phyloP scores from a whole-genome alignment of 2,797 vertebrate species.

The Lacerta viridis region DNA sequence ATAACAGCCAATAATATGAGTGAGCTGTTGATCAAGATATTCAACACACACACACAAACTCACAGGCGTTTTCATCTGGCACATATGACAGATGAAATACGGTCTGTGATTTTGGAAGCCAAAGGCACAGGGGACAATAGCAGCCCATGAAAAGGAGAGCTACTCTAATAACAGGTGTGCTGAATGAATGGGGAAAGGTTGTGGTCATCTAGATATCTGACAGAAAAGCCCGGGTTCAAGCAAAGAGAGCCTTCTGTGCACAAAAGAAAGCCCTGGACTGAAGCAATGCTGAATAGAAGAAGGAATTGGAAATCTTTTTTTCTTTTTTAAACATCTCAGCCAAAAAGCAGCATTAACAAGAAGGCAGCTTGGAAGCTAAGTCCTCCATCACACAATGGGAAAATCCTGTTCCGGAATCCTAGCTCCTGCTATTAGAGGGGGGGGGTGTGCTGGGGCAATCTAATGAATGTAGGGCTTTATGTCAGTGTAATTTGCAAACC shows the following conservation, averaged over 20 bases:
- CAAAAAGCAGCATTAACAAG: slow-evolving; percentile 42
- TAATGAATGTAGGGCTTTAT: slow-evolving; percentile 30
- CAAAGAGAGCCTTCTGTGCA: slow-evolving; percentile 17
- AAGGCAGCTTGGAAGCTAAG: slow-evolving; percentile 54
- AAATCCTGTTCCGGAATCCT: slow-evolving; percentile 30
- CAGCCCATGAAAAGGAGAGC: slow-evolving; percentile 39
- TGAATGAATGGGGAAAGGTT: slow-evolving; percentile 31
- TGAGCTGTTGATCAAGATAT: slow-evolving; percentile 32
- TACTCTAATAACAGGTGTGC: slow-evolving; percentile 26
- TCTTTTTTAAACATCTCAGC: slow-evolving; percentile 39
- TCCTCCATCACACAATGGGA: slow-evolving; percentile 22
- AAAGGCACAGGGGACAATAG: slow-evolving; percentile 60
- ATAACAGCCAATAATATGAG: slow-evolving; percentile 11
- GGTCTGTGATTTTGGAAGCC: slow-evolving; percentile 60
- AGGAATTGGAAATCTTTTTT: slow-evolving; percentile 30
- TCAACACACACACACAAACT: slow-evolving; percentile 21
- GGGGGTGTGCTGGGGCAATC: slow-evolving; percentile 13
- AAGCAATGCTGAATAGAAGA: slow-evolving; percentile 35
- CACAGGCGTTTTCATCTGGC: not conserved
- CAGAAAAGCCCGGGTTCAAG: slow-evolving; percentile 28
- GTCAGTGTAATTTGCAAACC: slow-evolving; percentile 7
- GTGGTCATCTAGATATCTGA: slow-evolving; percentile 30
- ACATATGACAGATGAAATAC: slow-evolving; percentile 38
- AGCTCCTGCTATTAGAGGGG: slow-evolving; percentile 26
- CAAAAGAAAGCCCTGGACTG: slow-evolving; percentile 53